Conservation (phyloP, 2,888 invertebrate genomes). For the Pristionchus fissidentatus region DNA sequence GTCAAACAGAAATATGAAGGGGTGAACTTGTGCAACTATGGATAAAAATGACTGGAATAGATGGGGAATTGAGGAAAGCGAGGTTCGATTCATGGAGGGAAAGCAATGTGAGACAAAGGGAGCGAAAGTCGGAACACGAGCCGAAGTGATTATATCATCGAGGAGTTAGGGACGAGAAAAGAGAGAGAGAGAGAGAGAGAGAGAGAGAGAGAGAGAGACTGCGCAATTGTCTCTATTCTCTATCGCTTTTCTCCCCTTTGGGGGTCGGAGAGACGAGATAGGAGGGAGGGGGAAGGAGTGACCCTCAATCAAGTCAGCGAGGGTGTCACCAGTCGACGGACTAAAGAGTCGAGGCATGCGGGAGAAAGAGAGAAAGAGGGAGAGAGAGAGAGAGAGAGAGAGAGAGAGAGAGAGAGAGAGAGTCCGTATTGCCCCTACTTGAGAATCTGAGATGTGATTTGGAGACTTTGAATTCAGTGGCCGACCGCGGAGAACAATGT, state of each 20-base stretch:
- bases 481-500: neutral
- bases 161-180: conserved; percentile 25
- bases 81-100: neutral
- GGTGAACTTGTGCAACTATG: no score
- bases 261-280: conserved; percentile 27
- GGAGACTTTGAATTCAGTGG: neutral
- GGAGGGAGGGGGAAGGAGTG: conserved; percentile 12
- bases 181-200: neutral
- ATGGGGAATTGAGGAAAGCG: neutral
- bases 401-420: no score
- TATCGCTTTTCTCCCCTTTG: conserved; percentile 1
- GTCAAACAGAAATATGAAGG: no score
- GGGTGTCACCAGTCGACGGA: conserved; percentile 30
- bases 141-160: conserved; percentile 24
- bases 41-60: no score
- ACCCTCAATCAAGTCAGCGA: conserved; percentile 36
- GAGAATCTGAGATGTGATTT: conserved; percentile 41
- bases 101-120: neutral
- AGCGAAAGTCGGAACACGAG: neutral
- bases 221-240: neutral
- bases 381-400: no score
- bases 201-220: conserved; percentile 1
- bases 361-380: no score
- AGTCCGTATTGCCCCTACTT: conserved; percentile 20
- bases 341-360: conserved; percentile 25